Conservation (phyloP, 30 jellyfish, hydroid and myxozoan species). For the Phacellophora camtschatica region DNA sequence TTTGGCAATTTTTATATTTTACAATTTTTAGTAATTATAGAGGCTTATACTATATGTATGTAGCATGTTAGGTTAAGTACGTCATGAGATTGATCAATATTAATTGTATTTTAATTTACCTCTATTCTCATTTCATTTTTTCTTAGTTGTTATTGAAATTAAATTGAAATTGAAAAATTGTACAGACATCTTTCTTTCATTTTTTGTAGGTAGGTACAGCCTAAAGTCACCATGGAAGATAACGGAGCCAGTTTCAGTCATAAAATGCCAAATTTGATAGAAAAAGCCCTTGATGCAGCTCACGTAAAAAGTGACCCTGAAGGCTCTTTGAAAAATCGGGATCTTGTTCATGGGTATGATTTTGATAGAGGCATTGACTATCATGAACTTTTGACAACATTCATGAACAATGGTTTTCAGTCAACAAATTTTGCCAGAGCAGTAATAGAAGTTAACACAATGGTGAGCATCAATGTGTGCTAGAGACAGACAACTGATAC, state of each 20-base stretch:
- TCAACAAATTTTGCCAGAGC: constrained; percentile 91
- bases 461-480: constrained; percentile 41
- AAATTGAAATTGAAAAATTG: too few species aligned
- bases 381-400: constrained; percentile 63
- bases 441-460: constrained; percentile 67
- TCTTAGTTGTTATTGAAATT: too few species aligned
- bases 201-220: too few species aligned
- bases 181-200: too few species aligned
- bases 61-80: too few species aligned
- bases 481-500: too few species aligned
- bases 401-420: constrained; percentile 85
- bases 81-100: too few species aligned
- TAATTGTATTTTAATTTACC: too few species aligned
- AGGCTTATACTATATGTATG: too few species aligned
- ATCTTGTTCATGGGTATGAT: constrained; percentile 85
- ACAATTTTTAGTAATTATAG: too few species aligned
- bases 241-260: background rate
- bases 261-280: background rate
- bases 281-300: constrained; percentile 38
- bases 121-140: too few species aligned
- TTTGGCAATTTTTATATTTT: too few species aligned
- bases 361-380: constrained; percentile 84
- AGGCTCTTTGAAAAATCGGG: background rate
- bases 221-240: background rate
- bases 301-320: constrained; percentile 37